These are phyloP conservation scores for Phaonia tiefii DNA, from an alignment of 2,888 invertebrate genomes.

Conservation along the genomic window DNA sequence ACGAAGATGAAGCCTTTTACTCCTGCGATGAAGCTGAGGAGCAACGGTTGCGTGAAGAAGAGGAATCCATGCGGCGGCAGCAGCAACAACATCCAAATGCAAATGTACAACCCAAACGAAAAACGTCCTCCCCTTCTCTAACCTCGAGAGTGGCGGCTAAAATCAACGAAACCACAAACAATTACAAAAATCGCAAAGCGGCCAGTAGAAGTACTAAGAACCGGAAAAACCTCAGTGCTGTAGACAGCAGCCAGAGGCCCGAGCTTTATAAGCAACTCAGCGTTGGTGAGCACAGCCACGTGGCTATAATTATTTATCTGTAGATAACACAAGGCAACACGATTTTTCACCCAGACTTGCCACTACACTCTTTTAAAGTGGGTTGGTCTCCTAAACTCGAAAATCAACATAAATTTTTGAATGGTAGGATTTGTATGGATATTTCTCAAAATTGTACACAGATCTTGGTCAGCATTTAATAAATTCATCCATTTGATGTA, in stretches of 20 bases:
- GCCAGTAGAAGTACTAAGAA: constrained; percentile 69
- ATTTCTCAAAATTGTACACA: no score
- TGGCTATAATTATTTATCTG: no score
- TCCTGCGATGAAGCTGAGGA: constrained; percentile 70
- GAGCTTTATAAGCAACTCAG: constrained; percentile 77
- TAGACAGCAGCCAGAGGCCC: constrained; percentile 69
- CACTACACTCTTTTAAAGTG: no score
- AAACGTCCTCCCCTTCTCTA: constrained; percentile 76
- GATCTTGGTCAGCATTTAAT: no score
- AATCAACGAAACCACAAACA: constrained; percentile 76
- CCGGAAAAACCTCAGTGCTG: constrained; percentile 50
- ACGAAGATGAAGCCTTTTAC: constrained; percentile 71
- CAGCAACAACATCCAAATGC: not conserved
- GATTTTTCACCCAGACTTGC: no score
- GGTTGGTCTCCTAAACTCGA: no score
- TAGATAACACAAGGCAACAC: no score
- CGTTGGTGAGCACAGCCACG: constrained; percentile 74
- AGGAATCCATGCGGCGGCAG: no score
- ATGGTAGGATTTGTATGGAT: no score
- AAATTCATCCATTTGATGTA: no score
- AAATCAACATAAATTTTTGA: no score
- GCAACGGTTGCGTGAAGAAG: constrained; percentile 42
- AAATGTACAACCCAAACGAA: constrained; percentile 63
- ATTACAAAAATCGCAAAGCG: constrained; percentile 75
- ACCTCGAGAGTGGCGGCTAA: constrained; percentile 79